Evolutionary conservation across 2,888 invertebrate genomes (phyloP).

Genomic region (Stenodema calcarata): DNA sequence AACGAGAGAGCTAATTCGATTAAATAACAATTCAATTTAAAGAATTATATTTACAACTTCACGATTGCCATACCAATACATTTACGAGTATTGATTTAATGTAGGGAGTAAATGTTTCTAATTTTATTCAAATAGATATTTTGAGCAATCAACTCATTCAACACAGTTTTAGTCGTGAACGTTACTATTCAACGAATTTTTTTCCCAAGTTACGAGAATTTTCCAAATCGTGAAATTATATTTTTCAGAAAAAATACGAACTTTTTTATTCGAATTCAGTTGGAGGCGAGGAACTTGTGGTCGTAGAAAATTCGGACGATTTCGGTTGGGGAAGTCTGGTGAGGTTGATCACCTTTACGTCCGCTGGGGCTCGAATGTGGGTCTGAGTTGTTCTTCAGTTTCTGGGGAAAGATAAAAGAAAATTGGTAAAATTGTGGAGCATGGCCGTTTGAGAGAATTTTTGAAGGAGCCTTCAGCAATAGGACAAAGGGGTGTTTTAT

Average conservation of each 20-base stretch:
- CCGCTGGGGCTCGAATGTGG: conserved; percentile 10
- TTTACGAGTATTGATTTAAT: neutral
- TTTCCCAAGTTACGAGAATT: too few relatives aligned
- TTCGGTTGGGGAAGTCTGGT: neutral
- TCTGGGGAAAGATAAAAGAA: neutral
- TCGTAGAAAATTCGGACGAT: neutral
- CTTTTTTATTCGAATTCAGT: neutral
- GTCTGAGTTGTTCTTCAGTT: conserved; percentile 26
- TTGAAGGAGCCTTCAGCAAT: too few relatives aligned
- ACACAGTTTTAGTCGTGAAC: neutral
- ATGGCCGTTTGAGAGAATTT: too few relatives aligned
- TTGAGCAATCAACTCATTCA: neutral
- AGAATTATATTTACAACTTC: neutral
- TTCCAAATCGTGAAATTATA: too few relatives aligned
- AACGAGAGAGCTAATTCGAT: neutral
- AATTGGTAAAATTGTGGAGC: too few relatives aligned
- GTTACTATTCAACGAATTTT: too few relatives aligned
- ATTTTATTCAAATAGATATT: neutral
- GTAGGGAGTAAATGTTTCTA: neutral
- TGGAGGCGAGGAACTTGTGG: neutral
- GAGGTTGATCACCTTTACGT: neutral
- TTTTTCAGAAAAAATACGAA: neutral
- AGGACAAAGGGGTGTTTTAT: too few relatives aligned
- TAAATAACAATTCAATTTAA: neutral
- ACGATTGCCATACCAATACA: too few relatives aligned